Evolutionary conservation across 2,888 invertebrate genomes (phyloP), one percentile per base, ranked within the genome.

Genomic region (Ormyrus pomaceus): DNA sequence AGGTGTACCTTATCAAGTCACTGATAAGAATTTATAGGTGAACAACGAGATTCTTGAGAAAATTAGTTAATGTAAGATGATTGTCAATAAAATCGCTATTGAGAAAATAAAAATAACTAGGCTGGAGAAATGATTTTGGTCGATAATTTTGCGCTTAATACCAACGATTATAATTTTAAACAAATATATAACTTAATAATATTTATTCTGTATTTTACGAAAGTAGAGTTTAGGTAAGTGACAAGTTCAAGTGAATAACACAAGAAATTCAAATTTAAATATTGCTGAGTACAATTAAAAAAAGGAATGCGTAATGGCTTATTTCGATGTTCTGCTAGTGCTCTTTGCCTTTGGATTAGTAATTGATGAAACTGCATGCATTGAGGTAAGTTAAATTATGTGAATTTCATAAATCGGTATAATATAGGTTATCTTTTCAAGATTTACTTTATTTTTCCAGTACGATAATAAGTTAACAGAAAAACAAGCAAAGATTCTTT

Each of bases 191-290:
- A 19, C 19, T 19, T 19, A 19, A 19, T 19, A 19, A 19, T 19
- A 19, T 19, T 19, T 19, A 19, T 19, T 19, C 19, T 19, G 19
- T 19, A 19, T 19, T 19, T 19, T 19, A 19, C 19, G 48, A 55
- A 48, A 55, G 13, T 34, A 5, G 55, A 62, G 55, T 73, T 71
- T 59, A 46, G 55, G 48, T 48, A 55, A 59, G 46, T 64, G 64
- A 55, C 62, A 55, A 55, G 19, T 34, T 10, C 51, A 53, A 55
- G 10, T 48, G 9, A 46, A 45, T 72, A 45, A 19, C 19, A 55
- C n/a, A 72, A 62, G 13, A 62, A 19, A 19, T 19, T 19, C 19
- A 19, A 19, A 19, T 19, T 19, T 19, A 19, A 19, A 19, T 19
- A 19, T 19, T 19, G 19, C 19, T 19, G 13, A 45, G n/a, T 19